phyloP scores from a whole-genome alignment of 2,888 invertebrate species.

The Pristionchus exspectatus region DNA sequence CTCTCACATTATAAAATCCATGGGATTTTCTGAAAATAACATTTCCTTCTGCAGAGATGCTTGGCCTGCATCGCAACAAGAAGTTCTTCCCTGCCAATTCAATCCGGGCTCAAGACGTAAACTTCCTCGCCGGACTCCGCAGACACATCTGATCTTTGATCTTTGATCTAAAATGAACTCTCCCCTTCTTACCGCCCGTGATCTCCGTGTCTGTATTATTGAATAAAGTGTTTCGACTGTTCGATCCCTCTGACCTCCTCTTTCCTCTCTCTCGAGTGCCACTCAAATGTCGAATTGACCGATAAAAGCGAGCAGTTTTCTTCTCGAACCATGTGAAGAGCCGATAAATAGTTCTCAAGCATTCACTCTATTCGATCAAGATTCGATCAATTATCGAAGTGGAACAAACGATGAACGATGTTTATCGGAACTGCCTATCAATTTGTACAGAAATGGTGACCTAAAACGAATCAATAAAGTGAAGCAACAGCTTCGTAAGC shows the following conservation, averaged over 20 bases:
- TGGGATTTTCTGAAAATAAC: no score
- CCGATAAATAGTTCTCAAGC: neutral
- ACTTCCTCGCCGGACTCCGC: neutral
- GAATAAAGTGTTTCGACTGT: neutral
- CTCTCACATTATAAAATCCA: no score
- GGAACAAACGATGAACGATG: neutral
- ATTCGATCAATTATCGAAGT: neutral
- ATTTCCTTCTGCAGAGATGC: neutral
- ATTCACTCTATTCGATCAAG: neutral
- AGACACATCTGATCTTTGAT: slow-evolving; percentile 17
- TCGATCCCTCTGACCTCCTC: neutral
- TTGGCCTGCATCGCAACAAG: neutral
- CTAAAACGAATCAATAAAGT: neutral
- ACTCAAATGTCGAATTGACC: slow-evolving; percentile 2
- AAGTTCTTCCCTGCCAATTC: slow-evolving; percentile 45
- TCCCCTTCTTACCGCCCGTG: neutral
- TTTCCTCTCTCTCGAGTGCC: neutral
- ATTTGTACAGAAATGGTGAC: slow-evolving; percentile 26
- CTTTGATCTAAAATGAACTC: neutral
- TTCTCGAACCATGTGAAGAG: neutral
- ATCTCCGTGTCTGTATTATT: slow-evolving; percentile 1
- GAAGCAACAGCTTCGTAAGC: slow-evolving; percentile 44
- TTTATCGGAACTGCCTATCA: neutral
- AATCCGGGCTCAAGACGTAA: neutral
- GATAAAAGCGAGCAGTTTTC: neutral